These are phyloP conservation scores for Phaethornis superciliosus DNA, from an alignment of 2,113 vertebrate genomes.

Conservation along the genomic window DNA sequence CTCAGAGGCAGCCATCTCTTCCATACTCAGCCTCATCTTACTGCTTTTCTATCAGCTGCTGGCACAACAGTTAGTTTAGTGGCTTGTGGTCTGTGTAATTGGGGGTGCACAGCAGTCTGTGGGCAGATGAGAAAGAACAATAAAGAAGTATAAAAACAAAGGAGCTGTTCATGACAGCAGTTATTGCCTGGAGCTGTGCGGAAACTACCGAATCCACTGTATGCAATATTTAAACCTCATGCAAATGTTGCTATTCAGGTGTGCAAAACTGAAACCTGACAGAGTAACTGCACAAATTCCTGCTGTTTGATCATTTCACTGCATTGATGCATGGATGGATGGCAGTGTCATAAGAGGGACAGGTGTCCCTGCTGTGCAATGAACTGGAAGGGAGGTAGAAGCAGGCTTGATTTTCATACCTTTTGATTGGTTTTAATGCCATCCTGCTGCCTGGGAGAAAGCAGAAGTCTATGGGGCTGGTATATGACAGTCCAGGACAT, in stretches of 20 bases:
- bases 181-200: not conserved
- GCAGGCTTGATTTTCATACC: not conserved
- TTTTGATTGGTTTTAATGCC: not conserved
- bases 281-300: not conserved
- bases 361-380: not conserved
- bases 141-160: not conserved
- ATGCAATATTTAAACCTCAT: not conserved
- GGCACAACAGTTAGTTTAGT: not conserved
- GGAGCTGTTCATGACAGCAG: not conserved
- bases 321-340: not conserved
- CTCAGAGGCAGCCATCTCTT: not conserved
- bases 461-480: not conserved
- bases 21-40: not conserved
- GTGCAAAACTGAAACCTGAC: not conserved
- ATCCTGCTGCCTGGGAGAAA: not conserved
- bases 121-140: not conserved
- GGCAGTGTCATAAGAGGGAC: rapidly evolving
- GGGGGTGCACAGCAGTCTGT: not conserved
- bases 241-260: not conserved
- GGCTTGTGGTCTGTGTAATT: not conserved
- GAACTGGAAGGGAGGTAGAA: not conserved
- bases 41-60: not conserved
- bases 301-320: not conserved
- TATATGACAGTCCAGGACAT: not conserved
- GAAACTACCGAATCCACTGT: not conserved